A percentile compares a stretch with the other conserved stretches of the same genome.
Conservation (phyloP, 2,113 vertebrate species). For the Notothenia rossii region DNA sequence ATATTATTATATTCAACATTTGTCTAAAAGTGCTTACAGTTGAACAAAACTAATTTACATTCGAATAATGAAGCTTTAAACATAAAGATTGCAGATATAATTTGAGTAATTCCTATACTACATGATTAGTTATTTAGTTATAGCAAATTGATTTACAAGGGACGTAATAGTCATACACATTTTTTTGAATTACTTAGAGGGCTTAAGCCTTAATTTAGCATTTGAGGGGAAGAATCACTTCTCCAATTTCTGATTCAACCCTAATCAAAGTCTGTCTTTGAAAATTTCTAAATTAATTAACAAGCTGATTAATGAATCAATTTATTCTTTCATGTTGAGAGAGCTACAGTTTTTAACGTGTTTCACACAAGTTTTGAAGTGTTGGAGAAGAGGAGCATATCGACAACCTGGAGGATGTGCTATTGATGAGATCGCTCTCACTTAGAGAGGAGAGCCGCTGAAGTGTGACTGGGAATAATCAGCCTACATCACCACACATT, state of each 20-base stretch:
- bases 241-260: conserved; percentile 4
- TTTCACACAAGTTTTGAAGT: conserved; percentile 41
- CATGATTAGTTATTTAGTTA: background rate
- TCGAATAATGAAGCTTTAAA: too few relatives aligned
- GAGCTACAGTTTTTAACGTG: conserved; percentile 13
- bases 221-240: conserved; percentile 7
- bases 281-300: conserved; percentile 17
- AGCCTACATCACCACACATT: conserved; percentile 58
- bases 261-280: background rate
- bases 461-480: conserved; percentile 75
- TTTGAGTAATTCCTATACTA: background rate
- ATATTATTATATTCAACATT: background rate
- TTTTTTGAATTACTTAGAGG: background rate
- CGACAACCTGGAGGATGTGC: conserved; percentile 58
- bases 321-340: conserved; percentile 38
- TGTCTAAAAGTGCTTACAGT: background rate
- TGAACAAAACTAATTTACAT: too few relatives aligned
- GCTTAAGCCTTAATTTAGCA: background rate
- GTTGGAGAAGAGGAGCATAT: conserved; percentile 51
- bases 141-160: background rate
- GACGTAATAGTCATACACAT: background rate
- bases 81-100: background rate
- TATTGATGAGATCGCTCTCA: conserved; percentile 74
- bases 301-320: conserved; percentile 19
- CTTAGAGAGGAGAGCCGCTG: conserved; percentile 54